These are phyloP conservation scores for Polymixis lichenea DNA, from an alignment of 2,888 invertebrate species.

Conservation along the genomic window DNA sequence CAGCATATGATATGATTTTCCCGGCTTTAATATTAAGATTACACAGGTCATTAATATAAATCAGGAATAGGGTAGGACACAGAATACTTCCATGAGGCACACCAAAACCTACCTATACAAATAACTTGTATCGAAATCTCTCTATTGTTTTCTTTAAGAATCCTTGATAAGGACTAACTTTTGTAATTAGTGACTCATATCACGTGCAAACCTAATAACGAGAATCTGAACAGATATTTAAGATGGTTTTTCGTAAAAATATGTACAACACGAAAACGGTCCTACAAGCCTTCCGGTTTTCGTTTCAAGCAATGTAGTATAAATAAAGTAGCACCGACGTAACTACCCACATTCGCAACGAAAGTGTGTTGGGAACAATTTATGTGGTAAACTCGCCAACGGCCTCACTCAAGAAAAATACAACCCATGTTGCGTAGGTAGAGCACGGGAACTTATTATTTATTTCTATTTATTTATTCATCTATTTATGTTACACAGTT, in stretches of 20 bases:
- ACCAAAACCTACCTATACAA: no score
- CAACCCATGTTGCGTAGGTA: background rate
- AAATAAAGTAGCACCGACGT: constrained; percentile 24
- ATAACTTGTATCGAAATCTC: background rate
- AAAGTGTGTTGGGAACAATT: constrained; percentile 50
- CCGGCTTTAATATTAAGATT: no score
- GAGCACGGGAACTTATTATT: background rate
- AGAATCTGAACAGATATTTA: background rate
- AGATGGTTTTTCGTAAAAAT: background rate
- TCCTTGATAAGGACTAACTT: background rate
- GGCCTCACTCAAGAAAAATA: constrained; percentile 18
- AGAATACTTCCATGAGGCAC: no score
- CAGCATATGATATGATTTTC: no score
- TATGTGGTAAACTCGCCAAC: constrained; percentile 41
- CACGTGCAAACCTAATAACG: background rate
- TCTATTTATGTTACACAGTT: no score
- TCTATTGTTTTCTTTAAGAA: background rate
- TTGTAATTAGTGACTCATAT: background rate
- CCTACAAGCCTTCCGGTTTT: background rate
- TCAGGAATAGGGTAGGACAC: no score
- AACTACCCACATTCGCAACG: constrained; percentile 21
- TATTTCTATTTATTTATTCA: no score
- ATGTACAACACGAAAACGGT: background rate
- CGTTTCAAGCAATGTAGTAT: constrained; percentile 3
- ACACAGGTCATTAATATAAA: no score